Evolutionary conservation across 2,888 invertebrate species (phyloP), one percentile per base, ranked within the genome.

Genomic region (Netelia fuscicornis): DNA sequence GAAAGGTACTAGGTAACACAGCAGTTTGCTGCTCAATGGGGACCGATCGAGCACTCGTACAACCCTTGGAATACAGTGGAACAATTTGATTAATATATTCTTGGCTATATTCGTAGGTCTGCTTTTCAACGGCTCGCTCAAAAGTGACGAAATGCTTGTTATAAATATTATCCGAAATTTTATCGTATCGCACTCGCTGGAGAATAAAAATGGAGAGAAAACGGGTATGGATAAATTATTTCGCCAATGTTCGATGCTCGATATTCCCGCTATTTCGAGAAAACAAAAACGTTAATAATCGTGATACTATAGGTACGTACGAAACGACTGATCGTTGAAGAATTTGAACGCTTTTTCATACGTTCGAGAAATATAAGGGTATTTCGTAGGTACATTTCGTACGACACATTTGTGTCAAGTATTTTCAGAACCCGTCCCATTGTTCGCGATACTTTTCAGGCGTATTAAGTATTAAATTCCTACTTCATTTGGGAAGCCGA

Each of bases 1-100:
- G 6, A 6, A 37, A 8, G 37, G 37, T 37, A 37, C 8, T 37
- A 37, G 37, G 37, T 37, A 37, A 37, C 37, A 8, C 42, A 58
- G 10, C 17, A 56, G 58, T 58, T 58, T 30, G 67, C 37, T 68
- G 44, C 44, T 9, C 77, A 58, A 67, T 67, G 67, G 52, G 74
- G 83, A 83, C 48, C 62, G 79, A 83, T 83, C 64, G 83, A 71
- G 68, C 56, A 65, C 48, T 58, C 52, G 67, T 58, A 74, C 52
- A 56, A 68, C 44, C 52, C 25, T 42, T 60, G 30, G 62, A 74
- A 83, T 83, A 30, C 70, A 83, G 52, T 62, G 74, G 68, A 75
- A 70, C 64, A 80, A 77, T 81, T 71, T 80, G 71, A 84, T 84
- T 81, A 77, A 71, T 84, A 44, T 48, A 71, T 84, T 30, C 71